Conservation (phyloP, 2,888 invertebrate species). For the Anthoptus insignis region DNA sequence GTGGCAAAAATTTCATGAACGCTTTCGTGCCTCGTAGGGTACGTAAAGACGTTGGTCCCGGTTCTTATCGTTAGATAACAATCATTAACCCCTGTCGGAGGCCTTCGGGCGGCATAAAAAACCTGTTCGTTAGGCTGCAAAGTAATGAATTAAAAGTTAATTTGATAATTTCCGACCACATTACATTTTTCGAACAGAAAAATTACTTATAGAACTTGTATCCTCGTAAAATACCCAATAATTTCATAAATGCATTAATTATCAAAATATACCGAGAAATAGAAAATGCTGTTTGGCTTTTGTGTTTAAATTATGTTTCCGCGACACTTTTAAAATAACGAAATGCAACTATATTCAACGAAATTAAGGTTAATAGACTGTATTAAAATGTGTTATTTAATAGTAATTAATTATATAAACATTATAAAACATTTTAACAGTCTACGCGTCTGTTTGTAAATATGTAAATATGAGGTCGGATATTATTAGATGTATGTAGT, state of each 20-base stretch:
- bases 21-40: too few species aligned
- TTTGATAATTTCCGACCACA: background rate
- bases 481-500: too few species aligned
- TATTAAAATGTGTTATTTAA: background rate
- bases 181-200: background rate
- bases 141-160: too few species aligned
- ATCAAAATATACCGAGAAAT: background rate
- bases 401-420: background rate
- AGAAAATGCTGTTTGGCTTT: background rate
- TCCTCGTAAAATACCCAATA: background rate
- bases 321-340: background rate
- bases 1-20: too few species aligned
- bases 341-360: background rate
- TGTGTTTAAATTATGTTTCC: background rate
- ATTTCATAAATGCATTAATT: background rate
- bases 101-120: too few species aligned
- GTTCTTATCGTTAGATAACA: too few species aligned
- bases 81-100: too few species aligned
- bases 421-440: background rate
- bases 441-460: too few species aligned
- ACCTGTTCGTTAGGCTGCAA: too few species aligned
- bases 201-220: background rate
- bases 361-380: background rate
- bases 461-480: background rate
- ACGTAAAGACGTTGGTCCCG: too few species aligned